Evolutionary conservation across 2,113 vertebrate species (phyloP).

Genomic region (Mystacornis crossleyi): DNA sequence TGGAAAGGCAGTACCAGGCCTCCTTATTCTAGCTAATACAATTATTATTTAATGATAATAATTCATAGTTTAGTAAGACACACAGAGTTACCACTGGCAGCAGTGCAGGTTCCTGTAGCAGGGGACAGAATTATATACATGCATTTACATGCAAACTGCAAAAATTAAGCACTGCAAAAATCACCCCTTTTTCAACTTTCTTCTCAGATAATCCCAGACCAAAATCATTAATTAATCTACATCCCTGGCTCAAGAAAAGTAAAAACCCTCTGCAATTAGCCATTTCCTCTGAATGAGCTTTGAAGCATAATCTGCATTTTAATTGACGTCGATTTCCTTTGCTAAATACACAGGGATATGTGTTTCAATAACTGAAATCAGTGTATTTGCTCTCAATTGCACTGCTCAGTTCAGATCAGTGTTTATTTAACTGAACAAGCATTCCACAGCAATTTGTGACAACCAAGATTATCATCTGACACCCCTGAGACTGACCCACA

Average conservation of each 20-base stretch:
- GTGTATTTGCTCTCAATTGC: background rate
- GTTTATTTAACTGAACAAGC: background rate
- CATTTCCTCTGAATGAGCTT: background rate
- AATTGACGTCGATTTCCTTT: background rate
- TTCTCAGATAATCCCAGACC: background rate
- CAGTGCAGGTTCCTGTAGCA: background rate
- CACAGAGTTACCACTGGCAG: background rate
- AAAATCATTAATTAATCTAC: background rate
- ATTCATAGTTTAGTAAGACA: background rate
- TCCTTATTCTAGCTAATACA: background rate
- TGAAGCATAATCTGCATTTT: background rate
- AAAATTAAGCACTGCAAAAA: background rate
- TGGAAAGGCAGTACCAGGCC: background rate
- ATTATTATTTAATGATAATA: background rate
- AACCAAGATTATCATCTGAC: background rate
- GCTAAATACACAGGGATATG: background rate
- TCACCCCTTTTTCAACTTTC: background rate
- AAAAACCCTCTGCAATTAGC: background rate
- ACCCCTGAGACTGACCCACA: background rate
- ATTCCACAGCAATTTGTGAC: background rate
- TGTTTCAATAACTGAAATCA: background rate
- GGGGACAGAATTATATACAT: background rate
- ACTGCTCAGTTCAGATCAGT: background rate
- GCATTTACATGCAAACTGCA: background rate
- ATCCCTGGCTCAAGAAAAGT: background rate